Base-by-base conservation (phyloP, 2,888 invertebrate species). In the Antheraea yamamai region DNA sequence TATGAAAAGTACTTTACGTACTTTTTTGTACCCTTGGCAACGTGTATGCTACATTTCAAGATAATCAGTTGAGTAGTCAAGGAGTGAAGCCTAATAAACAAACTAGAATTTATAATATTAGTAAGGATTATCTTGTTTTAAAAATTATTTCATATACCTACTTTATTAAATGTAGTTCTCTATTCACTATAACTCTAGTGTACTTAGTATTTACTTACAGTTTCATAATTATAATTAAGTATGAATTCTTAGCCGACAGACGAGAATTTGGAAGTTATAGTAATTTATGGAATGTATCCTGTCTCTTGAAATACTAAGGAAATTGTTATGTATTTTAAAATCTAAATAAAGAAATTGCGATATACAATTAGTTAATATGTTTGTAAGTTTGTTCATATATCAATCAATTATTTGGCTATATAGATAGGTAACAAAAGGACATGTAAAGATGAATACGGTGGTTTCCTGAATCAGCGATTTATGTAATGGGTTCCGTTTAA, bases 181-280 rank as follows among this genome's bases (percentile, higher is more conserved):
- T 14, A 16, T 52, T 3, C 3, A 58, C 3, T 58, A 58, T 58
- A 58, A 58, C n/a, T 58, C 77, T 78, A 75, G 76, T 77, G 73
- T 76, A 76, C 76, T 77, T 78, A 80, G 78, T 78, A 77, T 55
- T 39, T 74, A 74, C 23, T 52, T 55, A 70, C 23, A 30, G 35
- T 26, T 64, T 64, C 26, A 64, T 26, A 64, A 64, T 64, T 64
- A 30, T 30, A 30, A 30, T 3, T 3, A 64, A 64, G 26, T 64
- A 26, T 3, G 1, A 26, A 64, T 26, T 64, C 64, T 64, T 64
- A 26, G 2, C 26, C 2, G 0, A 14, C n/a, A 58, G n/a, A 58
- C 58, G 58, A n/a, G n/a, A 58, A 26, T 64, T 64, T 23, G 18
- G 14, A 64, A 64, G 26, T 23, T 64, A 39, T 39, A 4, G 14